These are phyloP conservation scores for Leuciscus idus DNA, from an alignment of 2,113 vertebrate species.

Conservation along the genomic window DNA sequence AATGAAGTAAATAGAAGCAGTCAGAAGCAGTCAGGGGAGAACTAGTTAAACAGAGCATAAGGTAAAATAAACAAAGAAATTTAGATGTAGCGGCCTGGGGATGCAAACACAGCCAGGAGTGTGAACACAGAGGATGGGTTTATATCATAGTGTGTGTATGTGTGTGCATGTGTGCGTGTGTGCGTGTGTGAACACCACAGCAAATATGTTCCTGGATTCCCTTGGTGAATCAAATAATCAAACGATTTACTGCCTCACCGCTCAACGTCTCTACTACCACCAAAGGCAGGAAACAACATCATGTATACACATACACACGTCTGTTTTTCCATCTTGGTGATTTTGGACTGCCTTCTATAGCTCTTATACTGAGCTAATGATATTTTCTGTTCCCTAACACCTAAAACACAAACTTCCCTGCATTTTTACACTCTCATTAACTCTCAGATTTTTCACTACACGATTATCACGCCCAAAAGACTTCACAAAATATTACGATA, in stretches of 20 bases:
- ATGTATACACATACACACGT: conserved; percentile 8
- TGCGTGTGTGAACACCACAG: not conserved
- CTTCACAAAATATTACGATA: too few relatives aligned
- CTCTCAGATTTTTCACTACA: not conserved
- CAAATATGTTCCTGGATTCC: conserved; percentile 44
- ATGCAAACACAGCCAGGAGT: not conserved
- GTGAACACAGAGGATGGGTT: too few relatives aligned
- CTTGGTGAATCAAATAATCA: conserved; percentile 69
- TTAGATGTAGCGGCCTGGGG: not conserved
- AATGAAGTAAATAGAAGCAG: not conserved
- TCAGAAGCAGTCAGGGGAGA: not conserved
- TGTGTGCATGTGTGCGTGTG: not conserved
- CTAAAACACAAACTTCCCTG: not conserved
- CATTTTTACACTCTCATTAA: not conserved
- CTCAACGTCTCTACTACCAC: conserved; percentile 34
- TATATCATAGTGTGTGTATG: too few relatives aligned
- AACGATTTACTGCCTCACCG: conserved; percentile 60
- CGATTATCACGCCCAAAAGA: too few relatives aligned
- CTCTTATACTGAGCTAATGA: not conserved
- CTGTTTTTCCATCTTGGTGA: conserved; percentile 27
- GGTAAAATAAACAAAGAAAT: conserved; percentile 12
- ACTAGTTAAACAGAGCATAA: not conserved
- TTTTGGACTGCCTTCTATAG: not conserved
- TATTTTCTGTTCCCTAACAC: not conserved
- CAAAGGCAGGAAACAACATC: conserved; percentile 45